Evolutionary conservation across 2,888 invertebrate genomes (phyloP), one percentile per base, ranked within the genome.

Genomic region (Cryptus viduatorius): DNA sequence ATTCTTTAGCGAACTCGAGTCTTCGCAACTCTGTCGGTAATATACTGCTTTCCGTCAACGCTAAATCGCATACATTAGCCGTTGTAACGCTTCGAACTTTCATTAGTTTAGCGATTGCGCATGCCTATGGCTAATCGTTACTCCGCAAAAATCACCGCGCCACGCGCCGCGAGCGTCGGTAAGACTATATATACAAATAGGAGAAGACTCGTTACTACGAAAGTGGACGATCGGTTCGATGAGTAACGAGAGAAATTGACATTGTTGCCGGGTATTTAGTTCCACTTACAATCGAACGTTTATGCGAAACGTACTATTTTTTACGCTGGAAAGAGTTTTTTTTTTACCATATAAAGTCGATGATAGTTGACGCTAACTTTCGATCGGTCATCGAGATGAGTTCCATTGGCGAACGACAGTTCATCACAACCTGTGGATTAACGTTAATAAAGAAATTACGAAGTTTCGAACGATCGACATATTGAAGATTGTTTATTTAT

Each of bases 231-330:
- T 5, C 64, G 19, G 79, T 46, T 79, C 37, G 59, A 68, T 46
- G 67, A 67, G 77, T 50, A 59, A 59, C 59, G 78, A 79, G 83
- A 83, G 83, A 83, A 79, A 79, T 83, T 83, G 69, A 79, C 79
- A 75, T 79, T 83, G 73, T 83, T 75, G 29, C 48, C 8, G 24
- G 8, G 65, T 79, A 50, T 50, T 50, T n/a, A 80, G 80, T 68
- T 80, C 80, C 80, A 75, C 80, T 80, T 75, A 73, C 68, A 75
- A 75, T 80, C 42, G 68, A 48, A 59, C 61, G 68, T 64, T n/a
- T 24, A 59, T 42, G 59, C 37, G 29, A 56, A 1, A 1, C 56
- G 5, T 56, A 3, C 24, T 56, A 19, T 16, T 24, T 4, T 37
- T 37, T 37, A 56, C 16, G 24, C 12, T 7, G 24, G 16, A 19